Percentiles rank a stretch among this genome's conserved stretches.
phyloP scores from a whole-genome alignment of 2,797 vertebrate species.

The Craterocephalus amniculus region DNA sequence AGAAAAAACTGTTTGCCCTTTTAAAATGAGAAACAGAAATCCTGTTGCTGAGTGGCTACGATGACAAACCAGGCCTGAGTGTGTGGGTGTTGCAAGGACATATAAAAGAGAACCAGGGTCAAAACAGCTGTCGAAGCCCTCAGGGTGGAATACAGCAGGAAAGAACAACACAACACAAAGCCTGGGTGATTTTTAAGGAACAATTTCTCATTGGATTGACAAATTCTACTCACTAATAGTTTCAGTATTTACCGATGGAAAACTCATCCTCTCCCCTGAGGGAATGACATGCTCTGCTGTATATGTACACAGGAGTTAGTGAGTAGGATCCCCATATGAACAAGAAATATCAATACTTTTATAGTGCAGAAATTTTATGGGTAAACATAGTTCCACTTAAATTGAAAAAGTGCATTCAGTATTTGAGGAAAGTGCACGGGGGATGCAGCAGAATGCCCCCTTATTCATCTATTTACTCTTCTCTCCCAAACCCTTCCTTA shows the following conservation, averaged over 20 bases:
- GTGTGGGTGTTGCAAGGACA: conserved; percentile 62
- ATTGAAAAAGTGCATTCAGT: conserved; percentile 41
- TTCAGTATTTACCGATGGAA: conserved; percentile 19
- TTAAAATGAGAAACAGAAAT: conserved; percentile 32
- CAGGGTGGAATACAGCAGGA: background rate
- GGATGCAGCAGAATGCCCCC: background rate
- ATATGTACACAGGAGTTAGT: background rate
- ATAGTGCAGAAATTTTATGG: conserved; percentile 8
- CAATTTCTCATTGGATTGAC: conserved; percentile 13
- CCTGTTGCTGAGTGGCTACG: conserved; percentile 19
- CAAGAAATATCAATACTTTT: conserved; percentile 32
- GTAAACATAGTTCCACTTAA: conserved; percentile 20
- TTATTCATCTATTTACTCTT: background rate
- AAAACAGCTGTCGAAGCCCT: conserved; percentile 32
- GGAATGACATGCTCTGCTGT: background rate
- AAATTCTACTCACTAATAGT: conserved; percentile 16
- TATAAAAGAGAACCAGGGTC: conserved; percentile 32
- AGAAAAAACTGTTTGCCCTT: conserved; percentile 37
- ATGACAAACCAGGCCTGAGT: conserved; percentile 28
- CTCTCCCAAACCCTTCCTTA: background rate
- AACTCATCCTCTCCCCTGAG: background rate
- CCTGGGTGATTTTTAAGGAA: conserved; percentile 35
- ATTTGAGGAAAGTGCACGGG: conserved; percentile 12
- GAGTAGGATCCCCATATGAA: conserved; percentile 15
- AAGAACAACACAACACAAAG: conserved; percentile 33